These are phyloP conservation scores for Limnothrissa miodon DNA, from an alignment of 2,113 vertebrate species.

Conservation along the genomic window DNA sequence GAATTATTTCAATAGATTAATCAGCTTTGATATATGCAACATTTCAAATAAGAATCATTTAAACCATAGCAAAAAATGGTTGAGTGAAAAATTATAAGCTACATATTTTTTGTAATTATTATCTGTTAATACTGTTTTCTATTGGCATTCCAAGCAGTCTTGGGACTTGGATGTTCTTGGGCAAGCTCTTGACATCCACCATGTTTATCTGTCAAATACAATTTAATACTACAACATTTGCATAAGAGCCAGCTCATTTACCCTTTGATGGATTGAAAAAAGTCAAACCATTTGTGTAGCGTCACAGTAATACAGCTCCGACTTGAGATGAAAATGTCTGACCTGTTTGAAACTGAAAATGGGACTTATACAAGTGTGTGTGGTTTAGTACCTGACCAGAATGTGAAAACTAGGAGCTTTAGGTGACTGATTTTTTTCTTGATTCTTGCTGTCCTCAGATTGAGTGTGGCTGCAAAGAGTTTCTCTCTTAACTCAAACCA, in stretches of 20 bases:
- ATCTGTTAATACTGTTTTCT: too few relatives aligned
- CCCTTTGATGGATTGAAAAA: too few relatives aligned
- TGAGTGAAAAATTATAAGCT: background rate
- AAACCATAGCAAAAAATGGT: background rate
- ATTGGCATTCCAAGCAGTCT: background rate
- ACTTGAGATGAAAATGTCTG: background rate
- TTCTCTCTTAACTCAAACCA: background rate
- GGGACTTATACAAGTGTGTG: background rate
- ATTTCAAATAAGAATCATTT: background rate
- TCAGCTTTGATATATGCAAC: background rate
- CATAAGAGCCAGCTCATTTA: too few relatives aligned
- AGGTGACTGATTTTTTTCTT: background rate
- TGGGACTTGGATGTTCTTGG: background rate
- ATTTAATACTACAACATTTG: too few relatives aligned
- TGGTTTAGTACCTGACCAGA: background rate
- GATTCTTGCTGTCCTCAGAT: background rate
- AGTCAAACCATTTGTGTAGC: too few relatives aligned
- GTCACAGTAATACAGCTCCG: background rate
- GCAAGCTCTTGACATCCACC: background rate
- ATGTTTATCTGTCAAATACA: background rate
- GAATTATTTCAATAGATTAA: background rate
- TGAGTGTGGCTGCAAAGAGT: background rate
- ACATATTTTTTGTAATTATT: background rate
- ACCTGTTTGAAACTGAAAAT: background rate
- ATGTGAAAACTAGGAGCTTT: background rate